phyloP scores from a whole-genome alignment of 2,797 vertebrate genomes.

The Bovichtus diacanthus region DNA sequence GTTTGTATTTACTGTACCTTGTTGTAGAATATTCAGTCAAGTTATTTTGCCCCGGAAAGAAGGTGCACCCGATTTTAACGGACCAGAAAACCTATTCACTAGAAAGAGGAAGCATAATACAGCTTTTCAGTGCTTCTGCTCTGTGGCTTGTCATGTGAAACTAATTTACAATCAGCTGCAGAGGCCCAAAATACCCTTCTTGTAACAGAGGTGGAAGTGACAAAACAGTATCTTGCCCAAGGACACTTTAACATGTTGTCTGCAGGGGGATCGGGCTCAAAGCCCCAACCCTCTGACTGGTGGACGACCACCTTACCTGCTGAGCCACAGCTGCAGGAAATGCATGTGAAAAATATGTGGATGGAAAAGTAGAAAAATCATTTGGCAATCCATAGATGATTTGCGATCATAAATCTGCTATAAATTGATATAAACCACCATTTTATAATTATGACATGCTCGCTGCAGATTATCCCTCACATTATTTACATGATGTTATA shows the following conservation, averaged over 20 bases:
- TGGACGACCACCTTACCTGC: too few species aligned
- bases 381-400: background rate
- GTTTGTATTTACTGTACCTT: conserved; percentile 54
- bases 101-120: conserved; percentile 58
- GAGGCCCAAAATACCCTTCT: conserved; percentile 11
- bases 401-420: background rate
- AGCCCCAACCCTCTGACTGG: too few species aligned
- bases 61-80: background rate
- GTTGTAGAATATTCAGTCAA: background rate
- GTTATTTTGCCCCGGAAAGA: background rate
- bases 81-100: background rate
- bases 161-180: conserved; percentile 56
- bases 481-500: too few species aligned
- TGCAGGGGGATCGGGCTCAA: too few species aligned
- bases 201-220: background rate
- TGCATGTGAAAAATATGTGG: background rate
- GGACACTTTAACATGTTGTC: too few species aligned
- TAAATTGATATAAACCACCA: background rate
- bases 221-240: too few species aligned
- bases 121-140: conserved; percentile 5
- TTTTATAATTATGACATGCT: too few species aligned
- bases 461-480: too few species aligned
- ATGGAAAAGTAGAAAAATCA: background rate
- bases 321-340: too few species aligned
- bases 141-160: conserved; percentile 64